Conservation (phyloP, 2,113 vertebrate species). For the Hippocampus mohnikei region DNA sequence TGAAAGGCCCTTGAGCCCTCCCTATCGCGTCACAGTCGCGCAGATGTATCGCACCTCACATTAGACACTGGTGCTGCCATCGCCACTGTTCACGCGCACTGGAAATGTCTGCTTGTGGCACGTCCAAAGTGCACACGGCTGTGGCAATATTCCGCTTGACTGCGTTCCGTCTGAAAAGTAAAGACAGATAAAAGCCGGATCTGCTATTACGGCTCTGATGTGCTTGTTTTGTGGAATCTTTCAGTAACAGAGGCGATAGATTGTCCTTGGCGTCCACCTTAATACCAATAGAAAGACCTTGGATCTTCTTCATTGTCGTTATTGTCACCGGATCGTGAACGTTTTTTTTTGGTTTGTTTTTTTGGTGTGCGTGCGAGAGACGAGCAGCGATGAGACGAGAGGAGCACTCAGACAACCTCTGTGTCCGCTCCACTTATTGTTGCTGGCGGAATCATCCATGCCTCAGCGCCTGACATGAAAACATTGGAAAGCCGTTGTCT, state of each 20-base stretch:
- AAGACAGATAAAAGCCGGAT: not conserved
- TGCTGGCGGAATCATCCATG: constrained; percentile 57
- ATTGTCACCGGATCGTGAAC: constrained; percentile 8
- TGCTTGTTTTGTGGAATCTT: not conserved
- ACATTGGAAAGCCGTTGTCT: constrained; percentile 35
- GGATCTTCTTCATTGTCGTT: constrained; percentile 27
- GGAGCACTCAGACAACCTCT: constrained; percentile 45
- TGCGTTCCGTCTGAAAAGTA: not conserved
- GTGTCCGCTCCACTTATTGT: constrained; percentile 64
- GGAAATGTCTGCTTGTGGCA: not conserved
- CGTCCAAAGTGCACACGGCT: not conserved
- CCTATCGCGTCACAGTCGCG: not conserved
- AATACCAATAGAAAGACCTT: not conserved
- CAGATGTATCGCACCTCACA: not conserved
- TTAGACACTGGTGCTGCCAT: no score
- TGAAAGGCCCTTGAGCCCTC: no score
- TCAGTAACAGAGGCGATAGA: not conserved
- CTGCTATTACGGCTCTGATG: not conserved
- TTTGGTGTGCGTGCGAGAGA: constrained; percentile 2
- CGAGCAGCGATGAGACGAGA: constrained; percentile 1
- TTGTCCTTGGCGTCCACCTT: not conserved
- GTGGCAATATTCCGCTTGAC: not conserved
- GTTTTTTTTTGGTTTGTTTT: not conserved
- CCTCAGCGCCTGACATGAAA: constrained; percentile 56
- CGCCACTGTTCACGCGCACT: not conserved